These are phyloP conservation scores for Lemur catta DNA, from an alignment of 2,797 vertebrate species.

Conservation along the genomic window DNA sequence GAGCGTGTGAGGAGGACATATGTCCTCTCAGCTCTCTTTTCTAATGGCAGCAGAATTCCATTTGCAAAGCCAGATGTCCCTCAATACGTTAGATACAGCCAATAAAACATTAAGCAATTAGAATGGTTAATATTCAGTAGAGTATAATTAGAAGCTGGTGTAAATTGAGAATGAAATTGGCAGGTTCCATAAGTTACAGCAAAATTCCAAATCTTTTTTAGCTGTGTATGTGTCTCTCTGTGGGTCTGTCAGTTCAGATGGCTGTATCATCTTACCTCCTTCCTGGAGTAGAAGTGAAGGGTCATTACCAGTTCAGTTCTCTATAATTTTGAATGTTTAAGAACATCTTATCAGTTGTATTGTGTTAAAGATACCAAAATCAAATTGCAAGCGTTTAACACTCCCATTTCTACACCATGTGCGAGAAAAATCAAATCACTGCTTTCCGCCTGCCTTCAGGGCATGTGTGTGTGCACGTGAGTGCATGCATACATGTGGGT, in stretches of 20 bases:
- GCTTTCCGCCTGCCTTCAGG: neutral
- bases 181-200: constrained; percentile 81
- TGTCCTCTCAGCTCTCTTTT: neutral
- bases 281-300: neutral
- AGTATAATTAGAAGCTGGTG: constrained; percentile 84
- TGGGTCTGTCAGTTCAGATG: neutral
- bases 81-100: constrained; percentile 76
- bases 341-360: neutral
- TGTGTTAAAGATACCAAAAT: neutral
- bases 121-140: constrained; percentile 84
- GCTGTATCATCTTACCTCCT: neutral
- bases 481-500: too few species aligned
- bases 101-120: constrained; percentile 84
- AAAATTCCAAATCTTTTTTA: constrained; percentile 77
- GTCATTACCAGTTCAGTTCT: neutral
- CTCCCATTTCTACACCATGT: neutral
- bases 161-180: constrained; percentile 84
- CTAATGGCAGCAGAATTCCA: constrained; percentile 65
- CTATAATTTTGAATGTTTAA: neutral
- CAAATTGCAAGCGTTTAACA: neutral
- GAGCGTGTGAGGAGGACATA: neutral
- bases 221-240: neutral
- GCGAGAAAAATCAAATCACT: neutral
- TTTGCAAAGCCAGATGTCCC: constrained; percentile 83
- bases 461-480: neutral